Conservation (phyloP, 2,888 invertebrate species). For the Plebejus argus region DNA sequence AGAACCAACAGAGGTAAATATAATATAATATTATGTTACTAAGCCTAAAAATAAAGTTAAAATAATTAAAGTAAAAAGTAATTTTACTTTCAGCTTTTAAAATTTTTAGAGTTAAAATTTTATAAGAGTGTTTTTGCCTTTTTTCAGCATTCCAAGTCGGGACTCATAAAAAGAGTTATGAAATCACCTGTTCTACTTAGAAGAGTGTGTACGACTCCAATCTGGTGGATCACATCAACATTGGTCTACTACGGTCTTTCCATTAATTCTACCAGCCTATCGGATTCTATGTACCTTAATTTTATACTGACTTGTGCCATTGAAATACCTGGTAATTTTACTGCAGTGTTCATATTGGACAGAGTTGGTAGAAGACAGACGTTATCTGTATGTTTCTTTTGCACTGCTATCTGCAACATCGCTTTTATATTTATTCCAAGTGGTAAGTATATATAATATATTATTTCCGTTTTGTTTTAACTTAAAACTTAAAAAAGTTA, state of each 20-base stretch:
- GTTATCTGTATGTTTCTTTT: conserved; percentile 73
- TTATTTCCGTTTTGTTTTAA: neutral
- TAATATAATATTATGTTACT: neutral
- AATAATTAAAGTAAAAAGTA: too few relatives aligned
- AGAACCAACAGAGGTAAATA: conserved; percentile 13
- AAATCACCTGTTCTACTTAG: conserved; percentile 74
- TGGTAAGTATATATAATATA: conserved; percentile 48
- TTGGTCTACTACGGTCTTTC: conserved; percentile 85
- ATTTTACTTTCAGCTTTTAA: too few relatives aligned
- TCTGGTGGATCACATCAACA: conserved; percentile 84
- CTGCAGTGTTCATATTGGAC: conserved; percentile 81
- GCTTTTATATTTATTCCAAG: conserved; percentile 43
- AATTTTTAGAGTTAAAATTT: neutral
- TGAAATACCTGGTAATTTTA: conserved; percentile 85
- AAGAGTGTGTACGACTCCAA: conserved; percentile 75
- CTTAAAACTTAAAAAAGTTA: neutral
- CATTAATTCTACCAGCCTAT: conserved; percentile 83
- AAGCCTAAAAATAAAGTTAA: neutral
- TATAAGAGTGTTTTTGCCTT: neutral
- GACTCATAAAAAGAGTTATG: conserved; percentile 60
- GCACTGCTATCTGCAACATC: conserved; percentile 42
- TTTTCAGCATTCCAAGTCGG: conserved; percentile 31
- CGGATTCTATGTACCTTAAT: conserved; percentile 83
- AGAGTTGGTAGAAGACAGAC: conserved; percentile 81
- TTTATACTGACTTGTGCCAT: conserved; percentile 82